Conservation (phyloP, 1,140 invertebrate genomes). For the Sycophaga agraensis region DNA sequence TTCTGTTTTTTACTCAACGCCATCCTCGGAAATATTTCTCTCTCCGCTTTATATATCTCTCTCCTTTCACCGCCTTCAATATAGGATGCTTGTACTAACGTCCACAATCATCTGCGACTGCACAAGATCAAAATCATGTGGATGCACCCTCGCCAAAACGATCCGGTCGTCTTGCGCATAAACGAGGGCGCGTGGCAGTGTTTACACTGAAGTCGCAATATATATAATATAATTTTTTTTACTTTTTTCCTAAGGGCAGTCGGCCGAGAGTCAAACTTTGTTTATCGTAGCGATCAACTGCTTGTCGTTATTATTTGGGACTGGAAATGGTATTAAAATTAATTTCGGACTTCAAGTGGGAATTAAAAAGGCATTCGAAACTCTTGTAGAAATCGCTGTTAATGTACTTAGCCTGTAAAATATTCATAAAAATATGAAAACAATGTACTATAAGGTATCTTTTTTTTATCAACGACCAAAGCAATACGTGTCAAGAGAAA, state of each 20-base stretch:
- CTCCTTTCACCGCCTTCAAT: background rate
- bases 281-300: constrained; percentile 7
- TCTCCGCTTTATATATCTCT: background rate
- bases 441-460: background rate
- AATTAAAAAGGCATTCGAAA: no score
- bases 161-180: constrained; percentile 2
- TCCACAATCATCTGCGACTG: constrained; percentile 17
- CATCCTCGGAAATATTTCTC: constrained; percentile 14
- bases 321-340: constrained; percentile 29
- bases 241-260: constrained; percentile 17
- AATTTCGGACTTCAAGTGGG: constrained; percentile 19
- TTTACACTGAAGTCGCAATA: constrained; percentile 28
- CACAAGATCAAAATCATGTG: constrained; percentile 21
- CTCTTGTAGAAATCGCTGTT: background rate
- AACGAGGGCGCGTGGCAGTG: constrained; percentile 27
- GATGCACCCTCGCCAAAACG: constrained; percentile 7
- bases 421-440: background rate
- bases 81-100: constrained; percentile 35
- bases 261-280: constrained; percentile 10
- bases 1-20: no score
- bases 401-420: background rate
- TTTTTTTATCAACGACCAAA: no score
- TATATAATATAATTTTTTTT: constrained; percentile 3
- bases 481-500: background rate
- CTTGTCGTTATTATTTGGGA: background rate